Evolutionary conservation across 2,113 vertebrate species (phyloP).

Genomic region (Castor canadensis): DNA sequence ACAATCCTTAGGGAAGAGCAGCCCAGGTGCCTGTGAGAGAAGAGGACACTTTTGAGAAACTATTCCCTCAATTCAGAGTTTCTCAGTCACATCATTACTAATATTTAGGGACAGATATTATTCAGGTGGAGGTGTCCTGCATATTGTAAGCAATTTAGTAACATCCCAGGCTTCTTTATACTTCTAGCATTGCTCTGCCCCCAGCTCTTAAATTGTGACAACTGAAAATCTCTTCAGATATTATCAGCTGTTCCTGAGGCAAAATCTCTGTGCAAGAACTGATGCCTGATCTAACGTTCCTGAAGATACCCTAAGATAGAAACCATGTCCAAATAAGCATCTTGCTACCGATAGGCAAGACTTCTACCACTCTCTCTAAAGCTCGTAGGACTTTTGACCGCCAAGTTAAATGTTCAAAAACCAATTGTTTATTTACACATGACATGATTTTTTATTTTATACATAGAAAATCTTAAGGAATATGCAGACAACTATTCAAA

Average conservation of each 20-base stretch:
- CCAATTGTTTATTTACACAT: background rate
- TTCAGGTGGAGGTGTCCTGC: background rate
- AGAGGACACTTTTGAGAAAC: background rate
- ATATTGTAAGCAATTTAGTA: background rate
- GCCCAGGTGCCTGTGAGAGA: background rate
- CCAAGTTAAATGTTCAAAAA: background rate
- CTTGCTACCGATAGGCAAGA: background rate
- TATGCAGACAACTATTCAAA: background rate
- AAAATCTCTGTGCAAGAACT: background rate
- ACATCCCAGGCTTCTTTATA: background rate
- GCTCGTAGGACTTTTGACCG: background rate
- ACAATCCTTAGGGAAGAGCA: background rate
- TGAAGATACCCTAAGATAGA: conserved; percentile 4
- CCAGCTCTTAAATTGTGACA: background rate
- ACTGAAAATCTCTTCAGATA: background rate
- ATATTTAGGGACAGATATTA: background rate
- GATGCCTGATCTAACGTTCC: background rate
- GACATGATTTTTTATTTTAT: background rate
- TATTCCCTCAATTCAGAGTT: background rate
- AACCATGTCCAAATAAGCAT: background rate
- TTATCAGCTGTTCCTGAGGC: background rate
- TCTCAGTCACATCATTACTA: background rate
- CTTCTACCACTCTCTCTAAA: background rate
- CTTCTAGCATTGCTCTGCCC: background rate
- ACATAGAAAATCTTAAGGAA: conserved; percentile 1